These are phyloP conservation scores for Tetramorium alpestre DNA, from an alignment of 1,140 invertebrate genomes.

Conservation along the genomic window DNA sequence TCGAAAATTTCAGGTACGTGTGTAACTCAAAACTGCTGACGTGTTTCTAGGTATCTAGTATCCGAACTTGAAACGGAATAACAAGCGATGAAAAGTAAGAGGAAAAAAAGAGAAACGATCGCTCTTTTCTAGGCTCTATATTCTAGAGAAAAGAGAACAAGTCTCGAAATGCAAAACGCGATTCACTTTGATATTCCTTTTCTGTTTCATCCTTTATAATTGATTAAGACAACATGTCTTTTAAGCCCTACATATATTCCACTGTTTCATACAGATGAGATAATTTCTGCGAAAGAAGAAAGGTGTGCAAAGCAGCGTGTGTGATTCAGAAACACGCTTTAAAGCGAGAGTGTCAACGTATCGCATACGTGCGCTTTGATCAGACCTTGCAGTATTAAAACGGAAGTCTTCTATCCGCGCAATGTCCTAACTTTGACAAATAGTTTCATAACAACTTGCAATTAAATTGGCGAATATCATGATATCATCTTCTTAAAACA, in stretches of 20 bases:
- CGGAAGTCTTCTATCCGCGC: too few species aligned
- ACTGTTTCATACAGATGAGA: background rate
- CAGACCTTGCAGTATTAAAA: too few species aligned
- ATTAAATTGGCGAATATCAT: too few species aligned
- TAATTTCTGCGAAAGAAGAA: background rate
- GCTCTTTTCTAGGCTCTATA: background rate
- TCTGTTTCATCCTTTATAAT: background rate
- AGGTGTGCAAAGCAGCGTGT: background rate
- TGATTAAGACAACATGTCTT: too few species aligned
- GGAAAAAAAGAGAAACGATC: background rate
- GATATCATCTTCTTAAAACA: too few species aligned
- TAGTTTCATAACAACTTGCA: too few species aligned
- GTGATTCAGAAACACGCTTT: background rate
- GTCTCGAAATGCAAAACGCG: background rate
- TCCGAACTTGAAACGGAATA: background rate
- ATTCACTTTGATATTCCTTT: background rate
- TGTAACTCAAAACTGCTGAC: constrained; percentile 68
- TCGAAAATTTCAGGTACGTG: constrained; percentile 70
- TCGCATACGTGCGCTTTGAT: background rate
- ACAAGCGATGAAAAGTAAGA: background rate
- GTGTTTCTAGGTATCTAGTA: constrained; percentile 32
- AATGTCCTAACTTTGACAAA: too few species aligned
- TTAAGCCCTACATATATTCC: background rate
- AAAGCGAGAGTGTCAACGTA: background rate
- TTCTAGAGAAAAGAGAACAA: background rate